Evolutionary conservation across 1,140 invertebrate species (phyloP).

Genomic region (Drosophila mauritiana): DNA sequence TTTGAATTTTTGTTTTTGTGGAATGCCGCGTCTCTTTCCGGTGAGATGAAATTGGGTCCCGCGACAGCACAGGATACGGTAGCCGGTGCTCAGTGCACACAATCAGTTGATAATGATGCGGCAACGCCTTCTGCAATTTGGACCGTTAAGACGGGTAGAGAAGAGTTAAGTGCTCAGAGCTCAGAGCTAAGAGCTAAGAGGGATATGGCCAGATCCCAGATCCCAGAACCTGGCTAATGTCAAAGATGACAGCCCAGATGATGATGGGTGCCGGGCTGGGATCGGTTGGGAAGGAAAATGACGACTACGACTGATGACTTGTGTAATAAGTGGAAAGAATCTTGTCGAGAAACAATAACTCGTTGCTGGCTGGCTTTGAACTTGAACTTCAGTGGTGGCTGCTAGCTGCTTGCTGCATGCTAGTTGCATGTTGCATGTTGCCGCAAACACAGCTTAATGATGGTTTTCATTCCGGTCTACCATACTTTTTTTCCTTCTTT

Average conservation of each 20-base stretch:
- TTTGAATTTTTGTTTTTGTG: slow-evolving; percentile 9
- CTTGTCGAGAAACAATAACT: slow-evolving; percentile 82
- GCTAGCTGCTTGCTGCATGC: slow-evolving; percentile 30
- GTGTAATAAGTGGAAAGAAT: slow-evolving; percentile 83
- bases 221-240: slow-evolving; percentile 53
- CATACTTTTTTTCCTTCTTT: slow-evolving; percentile 36
- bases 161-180: slow-evolving; percentile 9
- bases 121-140: slow-evolving; percentile 63
- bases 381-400: slow-evolving; percentile 61
- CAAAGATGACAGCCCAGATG: slow-evolving; percentile 74
- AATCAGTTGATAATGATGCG: slow-evolving; percentile 74
- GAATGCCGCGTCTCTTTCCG: slow-evolving; percentile 50
- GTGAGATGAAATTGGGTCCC: slow-evolving; percentile 41
- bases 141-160: slow-evolving; percentile 55
- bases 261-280: slow-evolving; percentile 43
- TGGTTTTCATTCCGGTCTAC: slow-evolving; percentile 53
- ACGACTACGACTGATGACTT: slow-evolving; percentile 66
- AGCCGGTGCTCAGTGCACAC: slow-evolving; percentile 51
- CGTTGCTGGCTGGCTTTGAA: slow-evolving; percentile 66
- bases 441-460: slow-evolving; percentile 69
- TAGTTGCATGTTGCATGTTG: slow-evolving; percentile 70
- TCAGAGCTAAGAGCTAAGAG: slow-evolving; percentile 1
- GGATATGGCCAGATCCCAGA: slow-evolving; percentile 1
- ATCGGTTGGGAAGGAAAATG: slow-evolving; percentile 38
- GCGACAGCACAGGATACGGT: slow-evolving; percentile 67